Percentiles rank a stretch among this genome's conserved stretches.
Conservation (phyloP, 2,113 vertebrate genomes). For the Laticauda laticaudata region DNA sequence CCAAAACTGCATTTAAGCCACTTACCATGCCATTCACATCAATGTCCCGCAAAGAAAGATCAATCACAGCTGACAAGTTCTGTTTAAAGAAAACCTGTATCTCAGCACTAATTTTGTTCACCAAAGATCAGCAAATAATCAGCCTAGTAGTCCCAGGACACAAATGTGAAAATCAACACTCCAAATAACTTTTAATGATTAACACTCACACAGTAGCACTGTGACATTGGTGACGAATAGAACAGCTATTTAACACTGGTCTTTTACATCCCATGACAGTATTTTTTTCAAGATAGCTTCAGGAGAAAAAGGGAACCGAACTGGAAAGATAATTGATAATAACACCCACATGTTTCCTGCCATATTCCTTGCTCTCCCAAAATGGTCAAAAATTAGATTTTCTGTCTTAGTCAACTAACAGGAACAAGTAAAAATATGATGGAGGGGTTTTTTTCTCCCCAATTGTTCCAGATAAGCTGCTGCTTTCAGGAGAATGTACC, state of each 20-base stretch:
- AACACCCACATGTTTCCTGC: neutral
- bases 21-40: neutral
- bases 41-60: neutral
- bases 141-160: neutral
- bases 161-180: neutral
- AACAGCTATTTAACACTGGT: neutral
- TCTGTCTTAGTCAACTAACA: neutral
- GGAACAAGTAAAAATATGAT: neutral
- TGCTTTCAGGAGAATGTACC: neutral
- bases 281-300: neutral
- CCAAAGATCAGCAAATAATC: neutral
- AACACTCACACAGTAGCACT: neutral
- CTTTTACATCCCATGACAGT: neutral
- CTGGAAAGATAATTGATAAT: neutral
- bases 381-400: neutral
- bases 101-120: neutral
- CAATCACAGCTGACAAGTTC: neutral
- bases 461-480: neutral
- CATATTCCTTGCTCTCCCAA: too few relatives aligned
- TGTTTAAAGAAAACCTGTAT: neutral
- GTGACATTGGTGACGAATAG: neutral
- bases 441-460: rapidly evolving
- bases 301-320: neutral
- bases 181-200: neutral
- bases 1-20: neutral